These are phyloP conservation scores for Eufriesea mexicana DNA, from an alignment of 1,140 invertebrate genomes.

Conservation along the genomic window DNA sequence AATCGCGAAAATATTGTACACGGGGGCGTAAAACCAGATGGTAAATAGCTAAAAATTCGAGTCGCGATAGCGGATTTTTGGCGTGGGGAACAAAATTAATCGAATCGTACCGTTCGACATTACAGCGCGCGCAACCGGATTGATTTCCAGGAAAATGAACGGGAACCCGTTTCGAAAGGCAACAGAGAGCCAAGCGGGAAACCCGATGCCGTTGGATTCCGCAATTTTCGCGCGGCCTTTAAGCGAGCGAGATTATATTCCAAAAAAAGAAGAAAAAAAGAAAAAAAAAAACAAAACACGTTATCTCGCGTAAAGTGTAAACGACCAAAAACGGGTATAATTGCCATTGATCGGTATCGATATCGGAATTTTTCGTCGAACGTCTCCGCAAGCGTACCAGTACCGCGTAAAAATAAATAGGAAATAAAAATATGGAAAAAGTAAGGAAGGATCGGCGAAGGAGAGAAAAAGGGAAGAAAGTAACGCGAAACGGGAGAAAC, in stretches of 20 bases:
- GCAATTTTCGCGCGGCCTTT: neutral
- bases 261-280: neutral
- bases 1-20: too few species aligned
- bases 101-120: neutral
- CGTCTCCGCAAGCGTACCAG: too few species aligned
- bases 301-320: too few species aligned
- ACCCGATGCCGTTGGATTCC: neutral
- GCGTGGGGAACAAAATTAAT: neutral
- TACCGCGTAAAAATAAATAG: too few species aligned
- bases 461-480: neutral
- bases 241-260: neutral
- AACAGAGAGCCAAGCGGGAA: neutral
- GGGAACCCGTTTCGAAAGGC: neutral
- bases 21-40: too few species aligned
- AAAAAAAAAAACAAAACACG: neutral
- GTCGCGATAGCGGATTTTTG: neutral
- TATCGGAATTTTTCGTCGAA: too few species aligned
- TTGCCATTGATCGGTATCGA: too few species aligned
- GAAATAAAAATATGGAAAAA: neutral
- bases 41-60: neutral
- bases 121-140: neutral
- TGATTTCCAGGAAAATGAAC: slow-evolving; percentile 6
- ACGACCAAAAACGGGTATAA: too few species aligned
- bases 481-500: neutral
- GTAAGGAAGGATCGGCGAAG: neutral